Evolutionary conservation across 37 sponge, comb jelly and placozoan genomes (phyloP).

Genomic region (Ianthella basta): DNA sequence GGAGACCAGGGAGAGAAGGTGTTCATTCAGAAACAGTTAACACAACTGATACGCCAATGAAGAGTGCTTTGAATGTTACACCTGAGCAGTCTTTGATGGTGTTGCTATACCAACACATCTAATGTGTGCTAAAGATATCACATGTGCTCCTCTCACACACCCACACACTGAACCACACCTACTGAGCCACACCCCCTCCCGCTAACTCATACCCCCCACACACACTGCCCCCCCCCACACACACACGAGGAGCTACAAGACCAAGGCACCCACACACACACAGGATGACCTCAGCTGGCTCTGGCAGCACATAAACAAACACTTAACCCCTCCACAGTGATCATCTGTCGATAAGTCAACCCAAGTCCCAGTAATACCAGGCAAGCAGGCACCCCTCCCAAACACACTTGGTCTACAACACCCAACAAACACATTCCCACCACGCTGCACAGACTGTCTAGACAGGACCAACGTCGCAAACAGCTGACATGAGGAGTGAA

Average conservation of each 20-base stretch:
- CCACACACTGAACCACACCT: slow-evolving; percentile 6
- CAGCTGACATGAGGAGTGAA: too few species aligned
- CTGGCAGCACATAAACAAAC: background rate
- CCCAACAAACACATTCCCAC: background rate
- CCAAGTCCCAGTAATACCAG: background rate
- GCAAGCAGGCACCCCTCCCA: background rate
- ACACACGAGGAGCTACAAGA: too few species aligned
- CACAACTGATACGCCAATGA: background rate
- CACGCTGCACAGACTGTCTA: background rate
- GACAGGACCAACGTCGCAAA: too few species aligned
- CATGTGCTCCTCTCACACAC: slow-evolving; percentile 20
- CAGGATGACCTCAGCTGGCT: background rate
- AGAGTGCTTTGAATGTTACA: too few species aligned
- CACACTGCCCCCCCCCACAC: slow-evolving; percentile 6
- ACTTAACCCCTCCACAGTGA: too few species aligned
- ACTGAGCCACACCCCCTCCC: background rate
- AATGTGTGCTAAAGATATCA: too few species aligned
- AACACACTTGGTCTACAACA: too few species aligned
- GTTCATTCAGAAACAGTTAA: too few species aligned
- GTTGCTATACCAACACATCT: too few species aligned
- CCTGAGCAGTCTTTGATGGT: too few species aligned
- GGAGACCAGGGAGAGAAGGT: too few species aligned
- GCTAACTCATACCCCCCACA: background rate
- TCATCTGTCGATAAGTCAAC: background rate
- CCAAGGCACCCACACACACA: slow-evolving; percentile 25